Evolutionary conservation across 2,888 invertebrate genomes (phyloP), one percentile per base, ranked within the genome.

Genomic region (Polia nebulosa): DNA sequence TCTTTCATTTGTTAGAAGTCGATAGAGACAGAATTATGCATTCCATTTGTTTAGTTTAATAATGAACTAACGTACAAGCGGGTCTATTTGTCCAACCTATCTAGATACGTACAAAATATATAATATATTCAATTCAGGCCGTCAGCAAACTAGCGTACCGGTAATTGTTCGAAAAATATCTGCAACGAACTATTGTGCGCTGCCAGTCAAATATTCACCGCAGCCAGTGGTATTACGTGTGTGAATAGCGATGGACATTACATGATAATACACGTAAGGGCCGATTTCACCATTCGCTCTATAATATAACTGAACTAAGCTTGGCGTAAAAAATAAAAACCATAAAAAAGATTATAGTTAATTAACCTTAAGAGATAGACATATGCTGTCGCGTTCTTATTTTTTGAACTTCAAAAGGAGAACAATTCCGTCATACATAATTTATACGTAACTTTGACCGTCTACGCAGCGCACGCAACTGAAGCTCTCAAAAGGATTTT

Each of bases 131-230:
- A 53, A 49, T 51, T 80, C 39, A 39, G 47, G 5, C 20, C 13
- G 63, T 29, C 62, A 52, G 20, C 60, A 72, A 70, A 77, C 71
- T 59, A 59, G 53, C 73, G 64, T 56, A 47, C 22, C 45, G 57
- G 80, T 83, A 85, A 85, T 86, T 79, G 81, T 61, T 74, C 81
- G 86, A 85, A 80, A 83, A 85, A 83, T 82, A 79, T 77, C 71
- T 76, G 59, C 80, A 82, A 85, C 79, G 86, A 86, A 78, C 85
- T 86, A 86, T 86, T 86, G 86, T 86, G 66, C 29, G 39, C 41
- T 5, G 27, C 34, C 56, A 55, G 59, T 78, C 68, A 78, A 80
- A 86, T 84, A 83, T 82, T 80, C 83, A 82, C 60, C 58, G 34
- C 58, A 52, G 13, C 9, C 4, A 3, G 29, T 51, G 0, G 8